Conservation (phyloP, 2,797 vertebrate species). For the Oophaga sylvatica region DNA sequence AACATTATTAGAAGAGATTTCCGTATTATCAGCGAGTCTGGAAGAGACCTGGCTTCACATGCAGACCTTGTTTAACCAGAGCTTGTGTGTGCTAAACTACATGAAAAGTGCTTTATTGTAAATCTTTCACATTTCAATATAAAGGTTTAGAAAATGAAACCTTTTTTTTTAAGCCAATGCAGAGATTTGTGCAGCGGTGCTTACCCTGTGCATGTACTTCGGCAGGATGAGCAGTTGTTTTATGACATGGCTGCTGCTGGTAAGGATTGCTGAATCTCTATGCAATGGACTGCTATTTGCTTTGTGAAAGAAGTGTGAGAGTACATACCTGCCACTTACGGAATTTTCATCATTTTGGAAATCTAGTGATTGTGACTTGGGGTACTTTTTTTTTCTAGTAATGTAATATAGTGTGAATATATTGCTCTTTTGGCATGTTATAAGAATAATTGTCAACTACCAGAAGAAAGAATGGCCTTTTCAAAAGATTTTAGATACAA, state of each 20-base stretch:
- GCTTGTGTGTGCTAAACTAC: slow-evolving; percentile 89
- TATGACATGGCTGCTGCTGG: background rate
- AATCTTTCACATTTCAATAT: slow-evolving; percentile 42
- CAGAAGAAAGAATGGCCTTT: background rate
- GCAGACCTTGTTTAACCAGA: slow-evolving; percentile 84
- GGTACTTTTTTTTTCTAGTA: background rate
- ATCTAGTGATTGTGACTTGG: background rate
- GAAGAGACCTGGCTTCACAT: slow-evolving; percentile 86
- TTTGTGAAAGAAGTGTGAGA: background rate
- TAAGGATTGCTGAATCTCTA: background rate
- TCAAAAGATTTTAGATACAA: slow-evolving; percentile 2
- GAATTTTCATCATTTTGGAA: background rate
- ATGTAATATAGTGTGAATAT: background rate
- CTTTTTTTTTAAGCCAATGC: background rate
- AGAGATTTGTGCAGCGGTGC: background rate
- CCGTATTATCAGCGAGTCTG: slow-evolving; percentile 74
- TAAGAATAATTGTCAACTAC: background rate
- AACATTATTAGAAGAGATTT: slow-evolving; percentile 77
- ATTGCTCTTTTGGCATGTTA: background rate
- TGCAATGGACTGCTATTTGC: background rate
- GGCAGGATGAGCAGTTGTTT: no score
- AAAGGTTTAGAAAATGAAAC: background rate
- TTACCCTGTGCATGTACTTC: no score
- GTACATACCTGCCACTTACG: background rate
- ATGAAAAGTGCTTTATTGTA: slow-evolving; percentile 90